Evolutionary conservation across 2,113 vertebrate species (phyloP), one percentile per base, ranked within the genome.

Genomic region (Garra rufa): DNA sequence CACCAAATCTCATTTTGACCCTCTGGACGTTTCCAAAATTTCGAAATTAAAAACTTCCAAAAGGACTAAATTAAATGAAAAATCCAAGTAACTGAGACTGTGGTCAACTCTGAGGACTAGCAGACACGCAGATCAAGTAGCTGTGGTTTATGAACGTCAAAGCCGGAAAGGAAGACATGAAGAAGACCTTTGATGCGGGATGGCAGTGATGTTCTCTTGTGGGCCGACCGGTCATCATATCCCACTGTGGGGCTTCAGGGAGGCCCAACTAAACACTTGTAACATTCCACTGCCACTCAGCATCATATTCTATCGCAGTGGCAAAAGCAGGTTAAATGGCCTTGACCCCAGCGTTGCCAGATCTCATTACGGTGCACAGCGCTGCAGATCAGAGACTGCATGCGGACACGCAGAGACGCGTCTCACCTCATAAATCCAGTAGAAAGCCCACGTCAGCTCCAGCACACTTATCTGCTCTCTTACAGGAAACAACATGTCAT

Each of bases 381-480:
- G 26, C 50, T 59, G 55, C 28, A 83, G 70, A 84, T 77, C 74
- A 84, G 28, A 83, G 82, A 26, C 70, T 19, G 30, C 55, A 59
- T 63, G 55, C n/a, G 28, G 55, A 76, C 82, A 83, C 8, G 7
- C 81, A 73, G 81, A 43, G 71, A 65, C 82, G 2, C 26, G 21
- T n/a, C 73, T 9, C 59, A 78, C 13, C 83, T 43, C 74, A 43
- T 83, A 67, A 83, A 65, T 38, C 21, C 9, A 61, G 19, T 57
- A 65, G 26, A 48, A 26, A 34, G 24, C 2, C 24, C n/a, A 52
- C 14, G 15, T 67, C 83, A 38, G 44, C 59, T 76, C 82, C 43
- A 41, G 11, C 46, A 57, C 44, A 38, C 82, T 63, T 6, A 21
- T 14, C 48, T 38, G 55, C 57, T 63, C 15, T 2, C n/a, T 28